Evolutionary conservation across 53 echinoderm and acorn worm genomes (phyloP).

Genomic region (Holothuria scabra): DNA sequence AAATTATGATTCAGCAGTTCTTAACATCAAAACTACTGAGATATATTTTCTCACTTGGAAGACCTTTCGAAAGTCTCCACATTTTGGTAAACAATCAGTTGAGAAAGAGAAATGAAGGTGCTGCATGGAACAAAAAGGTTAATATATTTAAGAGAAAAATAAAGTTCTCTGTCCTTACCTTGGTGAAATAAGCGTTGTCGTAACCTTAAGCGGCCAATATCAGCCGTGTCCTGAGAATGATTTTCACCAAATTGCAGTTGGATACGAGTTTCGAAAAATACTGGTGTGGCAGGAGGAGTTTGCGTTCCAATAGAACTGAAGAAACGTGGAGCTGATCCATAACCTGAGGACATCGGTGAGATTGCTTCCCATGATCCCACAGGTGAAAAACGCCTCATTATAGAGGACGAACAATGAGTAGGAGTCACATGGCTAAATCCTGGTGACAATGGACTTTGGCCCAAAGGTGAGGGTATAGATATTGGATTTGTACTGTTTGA

Average conservation of each 20-base stretch:
- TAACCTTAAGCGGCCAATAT: slow-evolving; percentile 37
- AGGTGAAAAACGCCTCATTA: slow-evolving; percentile 33
- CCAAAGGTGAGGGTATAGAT: slow-evolving; percentile 41
- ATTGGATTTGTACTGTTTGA: slow-evolving; percentile 27
- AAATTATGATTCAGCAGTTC: too few species aligned
- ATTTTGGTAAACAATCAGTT: too few species aligned
- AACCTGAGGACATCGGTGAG: slow-evolving; percentile 75
- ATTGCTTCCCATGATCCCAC: slow-evolving; percentile 51
- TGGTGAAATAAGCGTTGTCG: slow-evolving; percentile 42
- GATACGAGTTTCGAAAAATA: slow-evolving; percentile 64
- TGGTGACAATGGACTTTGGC: slow-evolving; percentile 32
- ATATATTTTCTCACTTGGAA: too few species aligned
- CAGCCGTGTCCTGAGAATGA: slow-evolving; percentile 25
- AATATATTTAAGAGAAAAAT: too few species aligned
- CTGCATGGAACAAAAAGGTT: too few species aligned
- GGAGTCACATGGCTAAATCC: slow-evolving; percentile 46
- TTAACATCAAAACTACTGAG: too few species aligned
- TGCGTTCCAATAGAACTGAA: slow-evolving; percentile 58
- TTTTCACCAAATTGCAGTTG: slow-evolving; percentile 47
- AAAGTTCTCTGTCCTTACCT: slow-evolving; percentile 33
- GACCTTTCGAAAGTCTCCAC: too few species aligned
- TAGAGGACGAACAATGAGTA: slow-evolving; percentile 41
- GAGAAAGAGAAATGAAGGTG: too few species aligned
- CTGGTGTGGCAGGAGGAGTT: slow-evolving; percentile 69
- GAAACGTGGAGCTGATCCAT: slow-evolving; percentile 74